These are phyloP conservation scores for Uropetala carovei DNA, from an alignment of 2,888 invertebrate genomes.

Conservation along the genomic window DNA sequence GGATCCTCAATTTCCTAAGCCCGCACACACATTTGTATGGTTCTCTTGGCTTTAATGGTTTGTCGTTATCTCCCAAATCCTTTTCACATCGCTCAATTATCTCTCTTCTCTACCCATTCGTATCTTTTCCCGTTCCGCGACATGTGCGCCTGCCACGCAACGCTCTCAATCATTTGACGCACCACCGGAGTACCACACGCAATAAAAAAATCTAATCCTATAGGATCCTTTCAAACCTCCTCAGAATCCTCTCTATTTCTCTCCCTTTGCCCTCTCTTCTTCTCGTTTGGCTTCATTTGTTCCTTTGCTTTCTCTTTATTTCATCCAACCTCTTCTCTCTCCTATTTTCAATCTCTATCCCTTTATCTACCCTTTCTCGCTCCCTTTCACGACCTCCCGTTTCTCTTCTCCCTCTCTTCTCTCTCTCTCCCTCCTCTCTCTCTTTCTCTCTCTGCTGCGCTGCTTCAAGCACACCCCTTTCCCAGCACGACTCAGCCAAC, in stretches of 20 bases:
- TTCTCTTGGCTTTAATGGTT: no score
- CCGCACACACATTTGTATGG: no score
- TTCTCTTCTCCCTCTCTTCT: not conserved
- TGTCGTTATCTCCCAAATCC: no score
- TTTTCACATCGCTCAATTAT: not conserved
- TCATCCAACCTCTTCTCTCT: not conserved
- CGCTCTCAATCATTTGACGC: not conserved
- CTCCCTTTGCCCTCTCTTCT: not conserved
- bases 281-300: not conserved
- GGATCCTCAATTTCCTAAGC: no score
- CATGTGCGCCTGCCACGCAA: not conserved
- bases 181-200: not conserved
- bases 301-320: not conserved
- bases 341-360: not conserved
- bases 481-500: slow-evolving; percentile 50
- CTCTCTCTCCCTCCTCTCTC: not conserved
- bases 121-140: not conserved
- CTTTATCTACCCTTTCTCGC: not conserved
- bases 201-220: no score
- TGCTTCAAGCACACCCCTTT: slow-evolving; percentile 48
- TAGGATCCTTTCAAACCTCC: no score
- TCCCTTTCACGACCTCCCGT: not conserved
- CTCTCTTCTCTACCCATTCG: not conserved
- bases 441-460: not conserved
- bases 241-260: not conserved